Evolutionary conservation across 2,888 invertebrate genomes (phyloP).

Genomic region (Xestia sexstrigata): DNA sequence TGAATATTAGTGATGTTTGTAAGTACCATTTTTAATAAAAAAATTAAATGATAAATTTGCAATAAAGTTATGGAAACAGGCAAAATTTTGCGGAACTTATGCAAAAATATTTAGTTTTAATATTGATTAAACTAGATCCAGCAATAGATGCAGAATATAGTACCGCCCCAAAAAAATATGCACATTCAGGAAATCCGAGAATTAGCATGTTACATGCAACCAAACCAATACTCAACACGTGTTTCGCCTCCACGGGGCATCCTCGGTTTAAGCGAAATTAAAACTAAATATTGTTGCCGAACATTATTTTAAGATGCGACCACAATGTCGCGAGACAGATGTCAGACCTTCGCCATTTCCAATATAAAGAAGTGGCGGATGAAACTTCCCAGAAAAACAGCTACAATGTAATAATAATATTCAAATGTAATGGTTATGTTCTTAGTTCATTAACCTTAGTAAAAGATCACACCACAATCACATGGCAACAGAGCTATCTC

Average conservation of each 20-base stretch:
- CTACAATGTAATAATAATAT: neutral
- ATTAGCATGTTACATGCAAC: neutral
- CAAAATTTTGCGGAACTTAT: neutral
- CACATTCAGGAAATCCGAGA: neutral
- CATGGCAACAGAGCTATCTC: neutral
- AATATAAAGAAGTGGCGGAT: neutral
- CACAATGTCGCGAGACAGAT: neutral
- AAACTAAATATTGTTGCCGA: neutral
- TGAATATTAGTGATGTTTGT: slow-evolving; percentile 95
- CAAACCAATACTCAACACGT: neutral
- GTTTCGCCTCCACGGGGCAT: neutral
- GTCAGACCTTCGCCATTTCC: neutral
- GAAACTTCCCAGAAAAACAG: neutral
- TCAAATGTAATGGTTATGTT: neutral
- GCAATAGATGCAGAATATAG: neutral
- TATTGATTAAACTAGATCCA: neutral
- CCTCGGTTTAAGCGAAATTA: neutral
- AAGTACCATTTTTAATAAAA: slow-evolving; percentile 85
- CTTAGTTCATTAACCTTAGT: neutral
- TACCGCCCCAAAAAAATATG: neutral
- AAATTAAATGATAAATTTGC: neutral
- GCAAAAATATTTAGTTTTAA: neutral
- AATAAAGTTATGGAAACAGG: neutral
- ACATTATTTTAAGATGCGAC: neutral
- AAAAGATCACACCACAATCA: neutral